Base-by-base conservation (phyloP, 2,113 vertebrate species). In the Forbesichthys papilliferus region DNA sequence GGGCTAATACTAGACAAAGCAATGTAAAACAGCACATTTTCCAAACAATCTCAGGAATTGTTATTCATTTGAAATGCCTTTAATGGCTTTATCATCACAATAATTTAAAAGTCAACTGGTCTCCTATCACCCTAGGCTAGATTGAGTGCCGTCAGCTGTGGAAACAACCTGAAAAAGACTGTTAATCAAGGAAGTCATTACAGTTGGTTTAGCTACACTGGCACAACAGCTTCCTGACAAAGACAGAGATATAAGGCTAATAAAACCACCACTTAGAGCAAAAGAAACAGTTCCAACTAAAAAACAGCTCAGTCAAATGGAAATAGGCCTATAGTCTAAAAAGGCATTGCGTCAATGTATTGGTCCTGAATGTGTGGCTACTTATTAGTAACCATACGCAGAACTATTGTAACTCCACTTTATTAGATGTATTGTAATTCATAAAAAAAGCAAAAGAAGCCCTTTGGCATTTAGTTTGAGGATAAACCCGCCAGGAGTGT, bases 151-250 rank as follows among this genome's bases (percentile, higher is more conserved):
- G 48, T 51, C 11, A n/a, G 13, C 63, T 67, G 61, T 64, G 74
- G 52, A 56, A 70, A 68, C 54, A 68, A 69, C 16, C 0, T 47
- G 63, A 77, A 71, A 76, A 72, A 79, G 16, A 55, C n/a, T 62
- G n/a, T 49, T 68, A 73, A 77, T 77, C 67, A 65, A 53, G 33
- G 58, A 70, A 62, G 54, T 73, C 69, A 63, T 65, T 34, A 16
- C 34, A 52, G 63, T 65, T 14, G 48, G 70, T 68, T 66, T 75
- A 71, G 64, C 75, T 69, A 62, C 47, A 2, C 61, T n/a, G 72
- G 74, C 80, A 81, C 58, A 7, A 65, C 13, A 36, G 65, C 71
- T 67, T 49, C 47, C 36, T 51, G 52, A 63, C 62, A 52, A 63
- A 70, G 61, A 67, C 64, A 68, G 63, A 56, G 3, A 20, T 34